phyloP scores from a whole-genome alignment of 2,888 invertebrate genomes.

The Pelosia muscerda region DNA sequence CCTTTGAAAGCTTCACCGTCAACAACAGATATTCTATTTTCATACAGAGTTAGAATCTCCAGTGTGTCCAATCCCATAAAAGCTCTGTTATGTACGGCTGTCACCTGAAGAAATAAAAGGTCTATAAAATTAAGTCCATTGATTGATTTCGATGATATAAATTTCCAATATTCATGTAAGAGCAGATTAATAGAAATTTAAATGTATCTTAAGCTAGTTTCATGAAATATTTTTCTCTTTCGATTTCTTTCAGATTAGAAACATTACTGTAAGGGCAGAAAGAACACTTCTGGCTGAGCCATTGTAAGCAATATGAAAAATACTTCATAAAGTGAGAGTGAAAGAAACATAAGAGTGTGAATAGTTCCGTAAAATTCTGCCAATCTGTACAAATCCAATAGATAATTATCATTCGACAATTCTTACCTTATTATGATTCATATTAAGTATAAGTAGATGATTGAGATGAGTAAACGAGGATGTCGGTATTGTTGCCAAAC shows the following conservation, averaged over 20 bases:
- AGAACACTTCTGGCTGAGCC: no score
- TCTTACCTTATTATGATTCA: conserved; percentile 93
- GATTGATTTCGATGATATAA: not conserved
- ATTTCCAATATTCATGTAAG: no score
- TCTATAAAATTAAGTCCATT: not conserved
- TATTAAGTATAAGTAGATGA: conserved; percentile 94
- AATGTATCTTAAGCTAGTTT: no score
- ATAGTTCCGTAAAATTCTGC: no score
- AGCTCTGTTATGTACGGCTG: conserved; percentile 92
- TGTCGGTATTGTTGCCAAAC: conserved; percentile 92
- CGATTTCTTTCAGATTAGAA: no score
- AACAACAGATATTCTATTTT: conserved; percentile 92
- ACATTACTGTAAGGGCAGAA: no score
- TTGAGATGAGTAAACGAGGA: conserved; percentile 92
- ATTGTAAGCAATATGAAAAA: no score
- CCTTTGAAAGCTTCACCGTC: conserved; percentile 95
- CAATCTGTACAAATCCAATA: not conserved
- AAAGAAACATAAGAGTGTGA: no score
- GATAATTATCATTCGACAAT: not conserved
- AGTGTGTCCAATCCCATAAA: conserved; percentile 95
- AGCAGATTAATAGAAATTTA: no score
- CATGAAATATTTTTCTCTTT: no score
- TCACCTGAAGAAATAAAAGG: conserved; percentile 81
- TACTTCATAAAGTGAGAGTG: no score
- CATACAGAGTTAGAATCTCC: conserved; percentile 95